Evolutionary conservation across 1,140 invertebrate species (phyloP), one percentile per base, ranked within the genome.

Genomic region (Tetramorium parvispinum): DNA sequence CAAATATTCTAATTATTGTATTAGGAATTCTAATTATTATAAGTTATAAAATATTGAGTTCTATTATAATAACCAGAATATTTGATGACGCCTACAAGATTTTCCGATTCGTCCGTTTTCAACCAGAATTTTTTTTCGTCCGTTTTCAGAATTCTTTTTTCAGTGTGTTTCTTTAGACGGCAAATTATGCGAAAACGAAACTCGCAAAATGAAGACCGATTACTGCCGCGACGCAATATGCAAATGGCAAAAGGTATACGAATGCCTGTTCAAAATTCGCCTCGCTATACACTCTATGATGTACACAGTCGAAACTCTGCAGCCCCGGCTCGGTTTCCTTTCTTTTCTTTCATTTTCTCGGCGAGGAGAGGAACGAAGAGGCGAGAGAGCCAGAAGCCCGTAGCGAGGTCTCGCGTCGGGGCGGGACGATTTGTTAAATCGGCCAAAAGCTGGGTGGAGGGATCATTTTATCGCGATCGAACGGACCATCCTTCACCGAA

Each of bases 391-490:
- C 11, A 40, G 61, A 46, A 43, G 63, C 37, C 37, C 37, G 66
- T 73, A 43, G 59, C 43, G 11, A 49, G 71, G 55, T 77, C 71
- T 85, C 82, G 61, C 71, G 70, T 37, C 18, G 73, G 21, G 55
- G 46, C 40, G 68, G 65, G 82, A 75, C 88, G 90, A 93, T 94
- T 93, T 92, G 92, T 93, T 92, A 91, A 92, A 92, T 92, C 87
- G 91, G 77, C 88, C 53, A 88, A 91, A 90, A 92, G 79, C 83
- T 66, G 73, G 71, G 77, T 68, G 82, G 90, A 82, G 87, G 89
- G 55, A 91, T 87, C 81, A 88, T 91, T 93, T 93, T 93, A 93
- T 93, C 93, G 91, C 91, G 92, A 93, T 94, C 92, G 89, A 89
- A 71, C 89, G 81, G 66, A 87, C 87, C 90, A 93, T 93, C 91